phyloP scores from a whole-genome alignment of 2,888 invertebrate genomes.

The Tromatobia lineatoria region DNA sequence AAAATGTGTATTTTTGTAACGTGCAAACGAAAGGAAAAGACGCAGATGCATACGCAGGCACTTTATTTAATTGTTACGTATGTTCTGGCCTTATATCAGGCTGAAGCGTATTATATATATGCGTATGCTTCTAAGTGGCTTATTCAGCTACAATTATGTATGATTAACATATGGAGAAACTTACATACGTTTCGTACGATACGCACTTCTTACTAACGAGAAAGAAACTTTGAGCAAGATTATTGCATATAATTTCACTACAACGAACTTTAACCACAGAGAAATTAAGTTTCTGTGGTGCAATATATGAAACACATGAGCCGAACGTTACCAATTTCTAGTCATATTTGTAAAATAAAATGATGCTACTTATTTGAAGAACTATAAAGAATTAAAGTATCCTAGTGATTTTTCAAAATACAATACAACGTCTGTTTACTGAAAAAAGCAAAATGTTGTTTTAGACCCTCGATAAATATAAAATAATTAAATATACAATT shows the following conservation, averaged over 20 bases:
- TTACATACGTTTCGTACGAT: not conserved
- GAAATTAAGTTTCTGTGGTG: slow-evolving; percentile 28
- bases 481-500: no score
- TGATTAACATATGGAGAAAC: slow-evolving; percentile 39
- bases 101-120: slow-evolving; percentile 5
- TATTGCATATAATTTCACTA: slow-evolving; percentile 58
- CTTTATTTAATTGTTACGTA: slow-evolving; percentile 47
- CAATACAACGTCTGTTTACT: no score
- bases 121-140: slow-evolving; percentile 26
- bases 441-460: no score
- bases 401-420: no score
- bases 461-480: no score
- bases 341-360: no score
- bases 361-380: not conserved
- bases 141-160: slow-evolving; percentile 50
- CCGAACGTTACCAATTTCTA: not conserved
- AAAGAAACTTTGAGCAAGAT: slow-evolving; percentile 45
- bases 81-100: slow-evolving; percentile 37
- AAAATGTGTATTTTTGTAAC: slow-evolving; percentile 17
- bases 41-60: slow-evolving; percentile 26
- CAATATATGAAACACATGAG: slow-evolving; percentile 7
- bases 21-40: slow-evolving; percentile 40
- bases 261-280: slow-evolving; percentile 20
- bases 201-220: slow-evolving; percentile 45
- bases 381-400: not conserved